A percentile compares a stretch with the other conserved stretches of the same genome.
Conservation (phyloP, 2,797 vertebrate species). For the Discoglossus pictus region DNA sequence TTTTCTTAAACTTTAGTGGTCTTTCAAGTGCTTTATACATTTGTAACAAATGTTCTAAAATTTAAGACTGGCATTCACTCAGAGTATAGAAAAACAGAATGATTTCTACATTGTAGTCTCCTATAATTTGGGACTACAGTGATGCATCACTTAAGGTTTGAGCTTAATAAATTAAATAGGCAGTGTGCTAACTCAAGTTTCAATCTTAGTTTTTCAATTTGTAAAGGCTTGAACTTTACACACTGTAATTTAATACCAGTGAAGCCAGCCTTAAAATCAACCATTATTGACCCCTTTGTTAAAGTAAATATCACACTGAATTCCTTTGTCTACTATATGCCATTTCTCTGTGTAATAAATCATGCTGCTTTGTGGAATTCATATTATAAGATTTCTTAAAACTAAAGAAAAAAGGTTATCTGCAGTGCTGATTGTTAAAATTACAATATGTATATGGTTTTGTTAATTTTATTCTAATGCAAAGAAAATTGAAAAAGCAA, state of each 20-base stretch:
- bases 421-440: too few relatives aligned
- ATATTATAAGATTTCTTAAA: conserved; percentile 9
- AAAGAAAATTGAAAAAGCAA: too few relatives aligned
- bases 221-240: conserved; percentile 49
- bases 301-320: conserved; percentile 39
- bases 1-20: too few relatives aligned
- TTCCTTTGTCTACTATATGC: conserved; percentile 25
- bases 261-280: conserved; percentile 42
- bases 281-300: conserved; percentile 44
- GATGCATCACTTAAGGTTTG: background rate
- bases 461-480: too few relatives aligned
- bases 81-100: background rate
- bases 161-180: conserved; percentile 31
- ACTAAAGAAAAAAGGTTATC: too few relatives aligned
- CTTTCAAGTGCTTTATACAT: too few relatives aligned
- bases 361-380: conserved; percentile 24
- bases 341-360: conserved; percentile 17
- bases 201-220: conserved; percentile 36
- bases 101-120: conserved; percentile 10
- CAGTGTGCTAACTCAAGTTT: conserved; percentile 35
- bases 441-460: too few relatives aligned
- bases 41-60: too few relatives aligned
- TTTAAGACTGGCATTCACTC: too few relatives aligned
- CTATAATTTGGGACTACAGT: conserved; percentile 21
- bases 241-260: conserved; percentile 51